Evolutionary conservation across 2,113 vertebrate genomes (phyloP).

Genomic region (Poeciliopsis retropinna): DNA sequence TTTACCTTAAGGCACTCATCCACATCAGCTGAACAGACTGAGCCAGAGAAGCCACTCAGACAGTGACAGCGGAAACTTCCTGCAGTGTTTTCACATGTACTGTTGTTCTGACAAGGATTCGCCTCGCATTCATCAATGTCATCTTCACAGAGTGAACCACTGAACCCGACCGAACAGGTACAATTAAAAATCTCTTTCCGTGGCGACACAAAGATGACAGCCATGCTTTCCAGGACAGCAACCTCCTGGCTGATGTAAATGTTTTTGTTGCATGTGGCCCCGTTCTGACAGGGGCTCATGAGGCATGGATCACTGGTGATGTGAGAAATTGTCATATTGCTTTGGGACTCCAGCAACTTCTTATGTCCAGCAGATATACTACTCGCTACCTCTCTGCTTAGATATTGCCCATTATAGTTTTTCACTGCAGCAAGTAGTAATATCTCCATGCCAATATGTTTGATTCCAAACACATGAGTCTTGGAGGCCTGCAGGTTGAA

Average conservation of each 20-base stretch:
- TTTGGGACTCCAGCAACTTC: constrained; percentile 74
- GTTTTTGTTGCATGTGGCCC: constrained; percentile 75
- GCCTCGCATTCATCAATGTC: constrained; percentile 77
- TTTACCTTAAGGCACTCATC: constrained; percentile 73
- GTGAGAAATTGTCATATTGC: constrained; percentile 74
- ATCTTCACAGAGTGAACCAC: constrained; percentile 72
- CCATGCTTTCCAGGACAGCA: constrained; percentile 71
- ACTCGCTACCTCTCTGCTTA: constrained; percentile 74
- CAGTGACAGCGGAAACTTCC: constrained; percentile 78
- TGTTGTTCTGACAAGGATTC: constrained; percentile 72
- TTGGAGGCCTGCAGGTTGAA: constrained; percentile 81
- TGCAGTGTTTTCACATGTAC: constrained; percentile 73
- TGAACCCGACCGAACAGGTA: constrained; percentile 71
- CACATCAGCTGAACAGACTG: constrained; percentile 62
- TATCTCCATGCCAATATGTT: constrained; percentile 65
- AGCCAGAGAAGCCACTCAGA: constrained; percentile 67
- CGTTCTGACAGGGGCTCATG: constrained; percentile 71
- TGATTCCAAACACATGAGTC: constrained; percentile 81
- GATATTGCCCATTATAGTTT: constrained; percentile 77
- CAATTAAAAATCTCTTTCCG: constrained; percentile 77
- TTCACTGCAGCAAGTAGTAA: constrained; percentile 78
- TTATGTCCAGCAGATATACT: constrained; percentile 74
- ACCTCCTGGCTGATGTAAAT: constrained; percentile 73
- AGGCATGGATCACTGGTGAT: constrained; percentile 79
- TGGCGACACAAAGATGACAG: constrained; percentile 79